Base-by-base conservation (phyloP, 2,797 vertebrate species). In the Diplodus puntazzo region DNA sequence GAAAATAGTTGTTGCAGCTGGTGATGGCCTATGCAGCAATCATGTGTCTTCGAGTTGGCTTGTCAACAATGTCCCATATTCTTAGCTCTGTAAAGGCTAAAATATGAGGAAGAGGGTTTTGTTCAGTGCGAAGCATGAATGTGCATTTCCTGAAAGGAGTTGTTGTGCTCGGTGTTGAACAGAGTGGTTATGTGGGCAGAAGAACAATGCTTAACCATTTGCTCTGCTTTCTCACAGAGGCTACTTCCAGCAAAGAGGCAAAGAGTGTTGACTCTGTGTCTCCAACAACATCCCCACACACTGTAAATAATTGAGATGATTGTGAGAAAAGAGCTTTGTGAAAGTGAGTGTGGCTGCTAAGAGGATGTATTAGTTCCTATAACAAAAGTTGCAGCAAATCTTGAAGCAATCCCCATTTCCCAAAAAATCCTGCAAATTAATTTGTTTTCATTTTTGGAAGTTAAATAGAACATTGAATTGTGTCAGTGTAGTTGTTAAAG, bases 171-270 rank as follows among this genome's bases (percentile, higher is more conserved):
- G 0, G 17, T 12, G 55, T 64, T 2, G 11, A 58, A 43, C 70
- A 3, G 73, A 57, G 79, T 25, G 10, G 23, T 64, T 53, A 60
- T 64, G 89, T 89, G 87, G 88, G 83, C 81, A 57, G 87, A 39
- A 39, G 81, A 85, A 87, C 87, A 89, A 86, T 85, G 86, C 50
- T 49, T 68, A 82, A 21, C 80, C 50, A 14, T 79, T 78, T 79
- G 62, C 50, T 69, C 27, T 39, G 58, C 66, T 75, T 60, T 74
- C 63, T 53, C 2, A 42, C 68, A 67, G 73, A 69, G 43, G 46
- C 59, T 1, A 23, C 75, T 77, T 83, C 80, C 76, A 84, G 78
- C 58, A 23, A 75, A 60, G 76, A 75, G 70, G 67, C 73, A 66
- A 69, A 75, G 79, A 82, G 69, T n/a, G 20, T 61, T 58, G 79